Conservation (phyloP, 2,888 invertebrate species). For the Drosophila mayaguana region DNA sequence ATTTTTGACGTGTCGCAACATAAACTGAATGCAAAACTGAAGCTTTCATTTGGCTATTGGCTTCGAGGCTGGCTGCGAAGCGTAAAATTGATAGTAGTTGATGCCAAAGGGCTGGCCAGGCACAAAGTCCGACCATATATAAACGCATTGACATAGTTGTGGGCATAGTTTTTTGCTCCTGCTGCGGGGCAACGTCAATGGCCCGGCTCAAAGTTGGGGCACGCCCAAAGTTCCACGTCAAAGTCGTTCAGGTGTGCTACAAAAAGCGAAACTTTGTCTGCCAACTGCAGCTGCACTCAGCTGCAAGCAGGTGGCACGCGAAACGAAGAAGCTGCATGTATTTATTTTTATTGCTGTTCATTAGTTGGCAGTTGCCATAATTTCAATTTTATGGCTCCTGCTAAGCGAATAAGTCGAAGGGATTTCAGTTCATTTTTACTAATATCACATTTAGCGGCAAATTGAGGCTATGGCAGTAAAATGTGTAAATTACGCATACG, state of each 20-base stretch:
- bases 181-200: slow-evolving; percentile 3
- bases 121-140: slow-evolving; percentile 13
- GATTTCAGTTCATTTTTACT: not conserved
- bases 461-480: not conserved
- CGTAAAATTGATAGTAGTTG: slow-evolving; percentile 56
- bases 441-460: not conserved
- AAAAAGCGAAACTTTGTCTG: slow-evolving; percentile 62
- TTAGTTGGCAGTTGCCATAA: slow-evolving; percentile 73
- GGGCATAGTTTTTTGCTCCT: slow-evolving; percentile 14
- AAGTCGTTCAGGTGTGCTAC: slow-evolving; percentile 70
- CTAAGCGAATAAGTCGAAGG: slow-evolving; percentile 28
- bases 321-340: slow-evolving; percentile 32
- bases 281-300: slow-evolving; percentile 28
- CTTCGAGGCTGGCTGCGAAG: slow-evolving; percentile 23
- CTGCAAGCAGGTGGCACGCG: not conserved
- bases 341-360: slow-evolving; percentile 79
- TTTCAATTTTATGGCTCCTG: slow-evolving; percentile 67
- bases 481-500: not conserved
- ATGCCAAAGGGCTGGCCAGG: slow-evolving; percentile 12
- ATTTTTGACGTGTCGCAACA: slow-evolving; percentile 26
- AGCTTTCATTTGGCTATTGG: slow-evolving; percentile 31
- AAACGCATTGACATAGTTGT: slow-evolving; percentile 71
- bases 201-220: slow-evolving; percentile 22
- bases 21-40: slow-evolving; percentile 26
- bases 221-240: slow-evolving; percentile 35